Conservation (phyloP, 2,113 vertebrate species). For the Phyllopteryx taeniolatus region DNA sequence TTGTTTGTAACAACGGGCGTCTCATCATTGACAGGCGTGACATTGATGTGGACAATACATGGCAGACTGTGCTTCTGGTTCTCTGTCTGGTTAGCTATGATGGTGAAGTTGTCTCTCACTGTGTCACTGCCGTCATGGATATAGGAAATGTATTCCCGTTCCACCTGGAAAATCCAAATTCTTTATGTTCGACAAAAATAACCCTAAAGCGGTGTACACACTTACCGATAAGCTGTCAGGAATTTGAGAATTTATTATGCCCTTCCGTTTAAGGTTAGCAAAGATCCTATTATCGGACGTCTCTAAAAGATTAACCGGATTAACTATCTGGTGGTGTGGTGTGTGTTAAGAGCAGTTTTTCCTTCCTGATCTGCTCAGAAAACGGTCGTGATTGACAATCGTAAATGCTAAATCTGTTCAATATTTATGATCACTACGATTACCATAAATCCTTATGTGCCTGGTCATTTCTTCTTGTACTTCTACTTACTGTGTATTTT, state of each 20-base stretch:
- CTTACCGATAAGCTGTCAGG: background rate
- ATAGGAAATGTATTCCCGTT: conserved; percentile 80
- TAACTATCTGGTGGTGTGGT: too few relatives aligned
- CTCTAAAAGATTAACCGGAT: too few relatives aligned
- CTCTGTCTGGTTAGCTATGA: conserved; percentile 78
- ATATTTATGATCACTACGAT: too few relatives aligned
- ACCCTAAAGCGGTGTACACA: background rate
- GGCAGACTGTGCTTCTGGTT: conserved; percentile 80
- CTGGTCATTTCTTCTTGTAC: too few relatives aligned
- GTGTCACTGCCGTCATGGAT: conserved; percentile 83
- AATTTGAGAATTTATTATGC: too few relatives aligned
- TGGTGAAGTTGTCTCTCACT: conserved; percentile 77
- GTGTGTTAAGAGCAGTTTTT: too few relatives aligned
- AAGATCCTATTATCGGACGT: background rate
- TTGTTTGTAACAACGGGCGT: conserved; percentile 76
- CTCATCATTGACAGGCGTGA: conserved; percentile 82
- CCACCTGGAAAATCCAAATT: conserved; percentile 68
- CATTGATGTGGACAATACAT: conserved; percentile 66
- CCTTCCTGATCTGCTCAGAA: too few relatives aligned
- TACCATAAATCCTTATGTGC: too few relatives aligned
- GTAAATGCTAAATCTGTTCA: too few relatives aligned
- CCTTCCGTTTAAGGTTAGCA: too few relatives aligned
- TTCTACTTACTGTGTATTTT: too few relatives aligned
- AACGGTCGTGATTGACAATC: too few relatives aligned
- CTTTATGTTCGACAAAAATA: background rate